These are phyloP conservation scores for Apamea sordens DNA, from an alignment of 2,888 invertebrate species.

Conservation along the genomic window DNA sequence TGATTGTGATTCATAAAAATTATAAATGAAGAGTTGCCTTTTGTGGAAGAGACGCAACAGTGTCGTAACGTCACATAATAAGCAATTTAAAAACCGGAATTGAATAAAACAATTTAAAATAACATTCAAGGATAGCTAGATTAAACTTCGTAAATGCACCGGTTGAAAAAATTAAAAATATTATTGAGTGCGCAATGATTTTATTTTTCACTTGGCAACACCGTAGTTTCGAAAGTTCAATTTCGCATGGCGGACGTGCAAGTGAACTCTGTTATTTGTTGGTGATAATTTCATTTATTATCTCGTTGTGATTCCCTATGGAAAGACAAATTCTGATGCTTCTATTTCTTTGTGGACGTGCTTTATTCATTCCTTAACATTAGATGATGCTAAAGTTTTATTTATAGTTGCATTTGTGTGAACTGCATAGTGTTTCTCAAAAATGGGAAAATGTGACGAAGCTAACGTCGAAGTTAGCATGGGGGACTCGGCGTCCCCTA, in stretches of 20 bases:
- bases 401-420: slow-evolving; percentile 85
- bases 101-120: background rate
- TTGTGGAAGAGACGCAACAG: background rate
- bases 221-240: slow-evolving; percentile 89
- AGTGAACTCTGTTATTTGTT: slow-evolving; percentile 89
- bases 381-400: slow-evolving; percentile 87
- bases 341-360: slow-evolving; percentile 89
- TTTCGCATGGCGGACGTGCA: slow-evolving; percentile 91
- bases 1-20: background rate
- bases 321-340: slow-evolving; percentile 88
- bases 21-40: background rate
- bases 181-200: slow-evolving; percentile 59
- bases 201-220: slow-evolving; percentile 79
- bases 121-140: background rate
- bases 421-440: slow-evolving; percentile 88
- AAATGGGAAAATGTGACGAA: slow-evolving; percentile 91
- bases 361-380: slow-evolving; percentile 89
- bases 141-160: slow-evolving; percentile 71
- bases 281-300: slow-evolving; percentile 87
- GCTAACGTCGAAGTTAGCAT: slow-evolving; percentile 90
- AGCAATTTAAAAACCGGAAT: background rate
- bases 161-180: slow-evolving; percentile 31
- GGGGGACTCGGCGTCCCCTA: slow-evolving; percentile 91
- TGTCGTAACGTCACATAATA: background rate
- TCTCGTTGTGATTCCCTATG: slow-evolving; percentile 88